Base-by-base conservation (phyloP, 2,797 vertebrate species). In the Heteromormyrus szaboi region DNA sequence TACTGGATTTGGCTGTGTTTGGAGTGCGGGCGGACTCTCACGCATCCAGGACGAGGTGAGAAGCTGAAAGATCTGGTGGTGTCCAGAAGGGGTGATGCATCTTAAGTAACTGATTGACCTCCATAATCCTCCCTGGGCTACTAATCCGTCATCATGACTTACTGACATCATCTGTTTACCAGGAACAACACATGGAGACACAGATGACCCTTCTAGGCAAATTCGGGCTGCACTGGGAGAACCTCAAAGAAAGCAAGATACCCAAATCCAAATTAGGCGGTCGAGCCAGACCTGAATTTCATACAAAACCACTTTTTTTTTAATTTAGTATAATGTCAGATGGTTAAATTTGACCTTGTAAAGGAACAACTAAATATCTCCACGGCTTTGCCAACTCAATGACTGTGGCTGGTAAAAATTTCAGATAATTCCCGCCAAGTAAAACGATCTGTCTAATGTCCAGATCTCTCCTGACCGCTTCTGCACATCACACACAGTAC, bases 81-180 rank as follows among this genome's bases (percentile, higher is more conserved):
- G 59, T 76, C 87, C 88, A 87, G 41, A 88, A 48, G 25, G 89
- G 56, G 86, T 65, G 25, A 86, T 44, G 84, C 41, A 87, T 29
- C 86, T 90, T 22, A 62, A 87, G 8, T 81, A 85, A 65, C 46
- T 17, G 89, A 90, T 83, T 76, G 88, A n/a, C 50, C 7, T 33
- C 12, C 59, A 72, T 91, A 89, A 92, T 84, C 88, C 91, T 88
- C 48, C 88, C 89, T 92, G 91, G 87, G 90, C 65, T 87, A 89
- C 91, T 96, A 94, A 95, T 95, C 94, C 91, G 89, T 85, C 91
- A 89, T 91, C 88, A 88, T 89, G 89, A 92, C 90, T 83, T 41
- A 48, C 81, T 44, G 0, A 41, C 87, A 72, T 53, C 89, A 88
- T 83, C 90, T 88, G 91, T 54, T 89, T 85, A 90, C 84, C 87